Evolutionary conservation across 2,113 vertebrate species (phyloP).

Genomic region (Bos indicus): DNA sequence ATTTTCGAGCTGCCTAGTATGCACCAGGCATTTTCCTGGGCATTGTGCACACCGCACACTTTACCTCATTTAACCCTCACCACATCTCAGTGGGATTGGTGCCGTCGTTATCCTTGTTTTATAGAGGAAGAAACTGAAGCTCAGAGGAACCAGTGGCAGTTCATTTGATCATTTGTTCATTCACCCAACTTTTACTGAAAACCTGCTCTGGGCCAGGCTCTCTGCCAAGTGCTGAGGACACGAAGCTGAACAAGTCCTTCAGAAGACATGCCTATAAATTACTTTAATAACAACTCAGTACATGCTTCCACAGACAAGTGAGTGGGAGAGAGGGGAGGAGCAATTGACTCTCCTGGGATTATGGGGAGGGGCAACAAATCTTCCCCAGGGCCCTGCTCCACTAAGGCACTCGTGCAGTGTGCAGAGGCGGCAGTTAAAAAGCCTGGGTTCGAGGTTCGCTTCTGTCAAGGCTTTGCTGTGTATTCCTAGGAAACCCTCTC

Average conservation of each 20-base stretch:
- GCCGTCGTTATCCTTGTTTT: not conserved
- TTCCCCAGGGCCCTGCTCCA: not conserved
- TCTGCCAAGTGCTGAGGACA: slow-evolving; percentile 51
- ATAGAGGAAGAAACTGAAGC: not conserved
- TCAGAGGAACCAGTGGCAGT: not conserved
- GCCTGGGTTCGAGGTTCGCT: not conserved
- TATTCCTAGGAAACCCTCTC: not conserved
- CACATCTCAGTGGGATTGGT: not conserved
- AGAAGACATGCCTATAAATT: slow-evolving; percentile 63
- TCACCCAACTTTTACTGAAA: slow-evolving; percentile 35
- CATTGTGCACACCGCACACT: not conserved
- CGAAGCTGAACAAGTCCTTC: slow-evolving; percentile 60
- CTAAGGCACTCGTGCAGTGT: not conserved
- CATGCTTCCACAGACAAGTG: slow-evolving; percentile 52
- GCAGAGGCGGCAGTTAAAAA: not conserved
- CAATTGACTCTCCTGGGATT: not conserved
- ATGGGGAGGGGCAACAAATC: not conserved
- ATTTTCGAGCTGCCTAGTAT: not conserved
- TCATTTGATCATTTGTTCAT: not conserved
- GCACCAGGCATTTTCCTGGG: not conserved
- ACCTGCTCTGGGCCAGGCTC: slow-evolving; percentile 41
- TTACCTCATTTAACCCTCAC: not conserved
- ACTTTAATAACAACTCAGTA: slow-evolving; percentile 63
- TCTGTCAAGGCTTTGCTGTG: not conserved
- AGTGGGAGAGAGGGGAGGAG: not conserved